phyloP scores from a whole-genome alignment of 2,797 vertebrate genomes.

The Anabas testudineus region DNA sequence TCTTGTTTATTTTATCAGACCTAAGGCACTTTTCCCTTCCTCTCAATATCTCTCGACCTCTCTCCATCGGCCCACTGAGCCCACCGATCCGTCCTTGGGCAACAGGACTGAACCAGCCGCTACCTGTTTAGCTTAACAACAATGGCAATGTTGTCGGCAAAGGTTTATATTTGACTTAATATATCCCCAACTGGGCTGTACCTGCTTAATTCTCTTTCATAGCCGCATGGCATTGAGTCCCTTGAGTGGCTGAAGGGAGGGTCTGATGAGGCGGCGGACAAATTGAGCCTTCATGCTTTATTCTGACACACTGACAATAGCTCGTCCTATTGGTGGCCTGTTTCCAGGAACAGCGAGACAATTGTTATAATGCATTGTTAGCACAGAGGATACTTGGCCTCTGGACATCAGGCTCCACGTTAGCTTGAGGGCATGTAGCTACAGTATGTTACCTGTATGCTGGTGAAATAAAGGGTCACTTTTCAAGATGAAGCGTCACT shows the following conservation, averaged over 20 bases:
- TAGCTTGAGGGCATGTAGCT: slow-evolving; percentile 70
- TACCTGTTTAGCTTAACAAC: slow-evolving; percentile 91
- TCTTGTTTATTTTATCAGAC: slow-evolving; percentile 98
- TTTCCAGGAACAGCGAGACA: slow-evolving; percentile 57
- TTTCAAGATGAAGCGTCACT: slow-evolving; percentile 46
- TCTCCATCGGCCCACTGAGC: slow-evolving; percentile 76
- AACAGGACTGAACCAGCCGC: slow-evolving; percentile 86
- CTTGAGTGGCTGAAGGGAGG: slow-evolving; percentile 65
- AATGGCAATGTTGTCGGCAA: slow-evolving; percentile 71
- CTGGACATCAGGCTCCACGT: slow-evolving; percentile 57
- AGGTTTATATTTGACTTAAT: slow-evolving; percentile 92
- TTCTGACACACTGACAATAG: slow-evolving; percentile 81
- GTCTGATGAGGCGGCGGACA: slow-evolving; percentile 84
- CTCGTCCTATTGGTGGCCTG: slow-evolving; percentile 64
- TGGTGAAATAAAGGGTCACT: slow-evolving; percentile 48
- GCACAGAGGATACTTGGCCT: slow-evolving; percentile 62
- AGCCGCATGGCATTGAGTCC: slow-evolving; percentile 82
- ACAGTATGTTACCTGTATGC: slow-evolving; percentile 36
- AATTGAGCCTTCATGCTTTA: slow-evolving; percentile 88
- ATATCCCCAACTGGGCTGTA: slow-evolving; percentile 91
- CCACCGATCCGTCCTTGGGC: slow-evolving; percentile 91
- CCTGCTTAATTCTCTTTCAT: slow-evolving; percentile 92
- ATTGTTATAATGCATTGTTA: slow-evolving; percentile 78
- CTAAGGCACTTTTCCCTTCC: slow-evolving; percentile 89
- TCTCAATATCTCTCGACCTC: slow-evolving; percentile 81